Evolutionary conservation across 92 coral and sea anemone genomes (phyloP).

Genomic region (Plumapathes pennacea): DNA sequence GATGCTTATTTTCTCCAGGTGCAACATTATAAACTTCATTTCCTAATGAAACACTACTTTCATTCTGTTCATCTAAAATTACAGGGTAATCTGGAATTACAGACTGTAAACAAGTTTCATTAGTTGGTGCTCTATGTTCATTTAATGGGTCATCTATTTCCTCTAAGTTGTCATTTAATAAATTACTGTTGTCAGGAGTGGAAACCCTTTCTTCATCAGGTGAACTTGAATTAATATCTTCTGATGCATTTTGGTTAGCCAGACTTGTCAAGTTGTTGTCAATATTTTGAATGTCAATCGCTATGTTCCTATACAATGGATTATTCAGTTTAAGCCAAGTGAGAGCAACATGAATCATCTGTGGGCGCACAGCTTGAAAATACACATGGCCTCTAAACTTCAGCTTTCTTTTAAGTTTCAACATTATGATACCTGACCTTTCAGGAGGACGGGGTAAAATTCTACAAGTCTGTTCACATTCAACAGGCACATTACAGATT

Average conservation of each 20-base stretch:
- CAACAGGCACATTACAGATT: slow-evolving; percentile 36
- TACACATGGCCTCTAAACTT: slow-evolving; percentile 36
- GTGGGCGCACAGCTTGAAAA: slow-evolving; percentile 45
- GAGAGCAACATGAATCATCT: slow-evolving; percentile 24
- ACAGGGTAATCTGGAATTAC: slow-evolving; percentile 53
- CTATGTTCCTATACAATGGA: slow-evolving; percentile 18
- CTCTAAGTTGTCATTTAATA: slow-evolving; percentile 13
- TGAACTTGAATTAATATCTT: background rate
- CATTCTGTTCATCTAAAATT: slow-evolving; percentile 6
- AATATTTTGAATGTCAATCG: slow-evolving; percentile 33
- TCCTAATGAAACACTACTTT: slow-evolving; percentile 25
- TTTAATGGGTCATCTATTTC: slow-evolving; percentile 52
- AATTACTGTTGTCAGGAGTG: too few relatives aligned
- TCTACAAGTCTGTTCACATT: slow-evolving; percentile 23
- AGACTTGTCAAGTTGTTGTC: slow-evolving; percentile 16
- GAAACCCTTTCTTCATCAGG: too few relatives aligned
- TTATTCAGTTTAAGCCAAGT: slow-evolving; percentile 36
- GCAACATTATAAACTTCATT: slow-evolving; percentile 57
- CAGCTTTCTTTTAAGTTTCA: slow-evolving; percentile 39
- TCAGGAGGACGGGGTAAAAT: slow-evolving; percentile 39
- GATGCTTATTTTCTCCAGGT: slow-evolving; percentile 45
- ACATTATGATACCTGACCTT: slow-evolving; percentile 37
- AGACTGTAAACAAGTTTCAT: slow-evolving; percentile 62
- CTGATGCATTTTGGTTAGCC: background rate
- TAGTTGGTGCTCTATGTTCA: slow-evolving; percentile 42